Evolutionary conservation across 1,140 invertebrate genomes (phyloP), one percentile per base, ranked within the genome.

Genomic region (Leptinotarsa undecemlineata): DNA sequence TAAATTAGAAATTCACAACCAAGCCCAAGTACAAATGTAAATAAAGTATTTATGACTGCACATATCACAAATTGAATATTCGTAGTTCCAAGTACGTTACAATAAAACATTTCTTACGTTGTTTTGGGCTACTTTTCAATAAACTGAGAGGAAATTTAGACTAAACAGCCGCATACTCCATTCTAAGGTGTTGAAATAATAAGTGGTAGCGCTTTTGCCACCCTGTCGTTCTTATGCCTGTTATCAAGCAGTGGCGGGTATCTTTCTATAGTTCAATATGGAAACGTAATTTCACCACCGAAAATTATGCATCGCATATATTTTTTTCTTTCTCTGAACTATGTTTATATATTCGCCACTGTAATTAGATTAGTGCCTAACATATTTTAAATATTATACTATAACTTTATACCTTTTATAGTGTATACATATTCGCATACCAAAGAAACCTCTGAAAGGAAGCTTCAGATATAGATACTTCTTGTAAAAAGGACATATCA

Each of bases 351-450:
- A 63, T 48, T 15, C 60, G 23, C 33, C 60, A 23, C 17, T 19
- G 23, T 72, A 17, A 26, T 74, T 79, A 81, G 80, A 82, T 78
- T 82, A 82, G 81, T 82, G 81, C 81, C 81, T 82, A 79, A 74
- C 74, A 77, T 71, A 77, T 74, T 74, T 77, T 67, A 33, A 74
- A 77, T 57, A 71, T 77, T 78, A 68, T 80, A 80, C 79, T 80
- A 79, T 78, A 78, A 76, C 64, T 48, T 74, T 68, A 78, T 74
- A 78, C 67, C 78, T 79, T 70, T 72, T 72, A 72, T 72, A 72
- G 70, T 23, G 61, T 72, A 72, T 70, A 70, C 68, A 42, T 33
- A 64, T 64, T 64, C 63, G 67, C 67, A 47, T 33, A 47, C 47
- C 67, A 48, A 68, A 48, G 47, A 48, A 48, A 48, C 67, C 67